Evolutionary conservation across 2,113 vertebrate genomes (phyloP), one percentile per base, ranked within the genome.

Genomic region (Colistium nudipinnis): DNA sequence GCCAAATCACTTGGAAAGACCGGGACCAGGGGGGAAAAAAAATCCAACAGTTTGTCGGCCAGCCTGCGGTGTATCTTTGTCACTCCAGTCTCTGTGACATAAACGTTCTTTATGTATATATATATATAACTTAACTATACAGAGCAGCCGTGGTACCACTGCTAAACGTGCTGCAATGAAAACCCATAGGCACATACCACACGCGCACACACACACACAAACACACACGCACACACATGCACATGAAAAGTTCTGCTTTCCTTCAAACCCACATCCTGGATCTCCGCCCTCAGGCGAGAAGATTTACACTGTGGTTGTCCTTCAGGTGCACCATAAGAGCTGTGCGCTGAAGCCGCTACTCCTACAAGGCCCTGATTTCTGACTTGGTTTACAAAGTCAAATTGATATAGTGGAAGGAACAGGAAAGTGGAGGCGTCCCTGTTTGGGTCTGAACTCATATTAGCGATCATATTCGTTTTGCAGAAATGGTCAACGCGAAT

Each of bases 301-400:
- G 82, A 84, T 90, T 88, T 90, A 90, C 88, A 89, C 85, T 87
- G 90, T 80, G 90, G 90, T 87, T 25, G 78, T 82, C 69, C 84
- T 90, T 86, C 90, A 91, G 90, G 90, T 91, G 81, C 85, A 87
- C 72, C 84, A 66, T 62, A 62, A 83, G 82, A 88, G 82, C 74
- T 65, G 38, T 70, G 72, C 76, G 41, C 53, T 77, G 76, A 70
- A 76, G 55, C 74, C 47, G 70, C 48, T 28, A 35, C 55, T 51
- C 73, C 62, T 62, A 61, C 57, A 72, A 72, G 57, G 63, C 74
- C 22, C 39, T 38, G 63, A 47, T 62, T 75, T 78, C 60, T 70
- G n/a, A 78, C 45, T 81, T 52, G 30, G 44, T 72, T 78, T 78
- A 55, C 45, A 79, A n/a, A n/a, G 39, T 33, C 45, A 71, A 67